Percentiles rank a stretch among this genome's conserved stretches.
These are phyloP conservation scores for Patella pellucida DNA, from an alignment of 2,888 invertebrate genomes.

Conservation along the genomic window DNA sequence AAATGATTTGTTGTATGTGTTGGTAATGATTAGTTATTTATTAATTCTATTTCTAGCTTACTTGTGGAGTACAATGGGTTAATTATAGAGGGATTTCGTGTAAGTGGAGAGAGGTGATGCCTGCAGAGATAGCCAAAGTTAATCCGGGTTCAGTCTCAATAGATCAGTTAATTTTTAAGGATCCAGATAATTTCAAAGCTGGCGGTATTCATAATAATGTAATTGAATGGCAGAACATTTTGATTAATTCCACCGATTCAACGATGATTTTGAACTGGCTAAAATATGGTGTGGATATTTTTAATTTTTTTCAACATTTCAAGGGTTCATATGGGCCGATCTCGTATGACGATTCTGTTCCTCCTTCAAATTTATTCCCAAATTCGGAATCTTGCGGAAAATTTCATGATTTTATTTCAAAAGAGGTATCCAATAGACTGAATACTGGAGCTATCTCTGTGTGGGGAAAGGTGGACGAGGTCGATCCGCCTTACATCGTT, in stretches of 20 bases:
- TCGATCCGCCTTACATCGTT: neutral
- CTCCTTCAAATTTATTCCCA: too few species aligned
- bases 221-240: neutral
- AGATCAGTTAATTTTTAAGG: neutral
- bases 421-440: neutral
- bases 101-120: neutral
- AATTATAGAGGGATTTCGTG: neutral
- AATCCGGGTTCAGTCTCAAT: neutral
- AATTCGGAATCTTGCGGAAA: neutral
- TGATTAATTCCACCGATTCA: neutral
- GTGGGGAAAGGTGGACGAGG: neutral
- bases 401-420: neutral
- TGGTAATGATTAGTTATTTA: too few species aligned
- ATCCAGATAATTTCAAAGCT: neutral
- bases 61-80: neutral
- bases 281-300: neutral
- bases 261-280: neutral
- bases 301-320: neutral
- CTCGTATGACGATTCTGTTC: too few species aligned
- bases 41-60: neutral
- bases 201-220: neutral
- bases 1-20: too few species aligned
- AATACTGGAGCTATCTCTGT: conserved; percentile 1
- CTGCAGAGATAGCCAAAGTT: neutral
- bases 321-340: neutral